phyloP scores from a whole-genome alignment of 2,797 vertebrate genomes.

The Myotis planiceps region DNA sequence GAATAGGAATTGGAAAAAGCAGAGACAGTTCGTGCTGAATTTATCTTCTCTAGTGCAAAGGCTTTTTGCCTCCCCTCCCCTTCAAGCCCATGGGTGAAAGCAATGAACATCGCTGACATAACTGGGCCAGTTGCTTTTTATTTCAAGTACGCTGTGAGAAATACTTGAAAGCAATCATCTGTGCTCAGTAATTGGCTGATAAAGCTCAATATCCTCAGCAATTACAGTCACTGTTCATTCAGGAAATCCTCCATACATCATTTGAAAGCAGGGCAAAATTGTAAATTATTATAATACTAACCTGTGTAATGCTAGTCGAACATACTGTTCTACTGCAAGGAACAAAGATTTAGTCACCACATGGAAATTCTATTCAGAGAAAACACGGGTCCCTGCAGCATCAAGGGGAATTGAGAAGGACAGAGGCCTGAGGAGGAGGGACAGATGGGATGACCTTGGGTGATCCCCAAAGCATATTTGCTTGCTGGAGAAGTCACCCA shows the following conservation, averaged over 20 bases:
- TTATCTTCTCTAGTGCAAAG: constrained; percentile 75
- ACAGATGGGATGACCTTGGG: not conserved
- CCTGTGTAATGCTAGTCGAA: constrained; percentile 44
- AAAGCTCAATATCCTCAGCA: constrained; percentile 65
- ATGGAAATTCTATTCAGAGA: constrained; percentile 25
- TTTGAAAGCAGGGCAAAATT: constrained; percentile 69
- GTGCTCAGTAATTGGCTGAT: constrained; percentile 74
- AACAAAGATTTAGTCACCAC: constrained; percentile 46
- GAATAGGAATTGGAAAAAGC: constrained; percentile 67
- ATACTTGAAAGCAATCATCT: constrained; percentile 68
- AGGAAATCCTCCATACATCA: constrained; percentile 74
- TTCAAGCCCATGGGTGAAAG: constrained; percentile 70
- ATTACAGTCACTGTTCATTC: constrained; percentile 72
- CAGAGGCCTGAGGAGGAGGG: not conserved
- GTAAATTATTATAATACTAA: constrained; percentile 76
- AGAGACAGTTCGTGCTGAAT: constrained; percentile 54
- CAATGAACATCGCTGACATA: constrained; percentile 75
- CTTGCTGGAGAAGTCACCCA: not conserved
- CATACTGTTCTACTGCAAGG: constrained; percentile 43
- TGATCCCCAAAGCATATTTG: not conserved
- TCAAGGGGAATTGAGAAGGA: constrained; percentile 6
- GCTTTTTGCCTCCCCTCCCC: constrained; percentile 54
- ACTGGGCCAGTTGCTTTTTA: constrained; percentile 73
- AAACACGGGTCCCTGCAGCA: not conserved
- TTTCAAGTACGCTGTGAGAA: constrained; percentile 69